These are phyloP conservation scores for Drosophila kanapiae DNA, from an alignment of 1,140 invertebrate species.

Conservation along the genomic window DNA sequence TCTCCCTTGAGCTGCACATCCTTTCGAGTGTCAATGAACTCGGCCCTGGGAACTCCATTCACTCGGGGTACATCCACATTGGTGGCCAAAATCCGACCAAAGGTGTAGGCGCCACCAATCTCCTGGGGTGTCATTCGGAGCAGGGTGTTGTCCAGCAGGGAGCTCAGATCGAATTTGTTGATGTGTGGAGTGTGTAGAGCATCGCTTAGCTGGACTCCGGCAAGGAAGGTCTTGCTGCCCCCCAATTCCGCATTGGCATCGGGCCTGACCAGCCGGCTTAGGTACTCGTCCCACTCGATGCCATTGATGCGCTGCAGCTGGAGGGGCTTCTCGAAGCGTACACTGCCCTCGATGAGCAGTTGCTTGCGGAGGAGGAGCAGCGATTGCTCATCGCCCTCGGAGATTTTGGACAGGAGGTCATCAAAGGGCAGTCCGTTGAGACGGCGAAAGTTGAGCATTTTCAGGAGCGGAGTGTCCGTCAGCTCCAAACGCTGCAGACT, in stretches of 20 bases:
- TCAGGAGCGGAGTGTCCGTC: slow-evolving; percentile 21
- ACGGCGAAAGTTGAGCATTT: slow-evolving; percentile 54
- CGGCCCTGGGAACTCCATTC: slow-evolving; percentile 43
- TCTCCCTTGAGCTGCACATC: slow-evolving; percentile 41
- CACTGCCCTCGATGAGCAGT: slow-evolving; percentile 72
- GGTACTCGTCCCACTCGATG: slow-evolving; percentile 57
- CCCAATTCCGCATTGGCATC: slow-evolving; percentile 51
- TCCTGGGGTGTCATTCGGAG: slow-evolving; percentile 65
- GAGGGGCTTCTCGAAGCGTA: slow-evolving; percentile 54
- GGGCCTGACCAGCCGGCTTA: slow-evolving; percentile 23
- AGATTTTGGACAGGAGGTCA: slow-evolving; percentile 51
- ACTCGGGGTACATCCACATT: slow-evolving; percentile 67
- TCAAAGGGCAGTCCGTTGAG: slow-evolving; percentile 69
- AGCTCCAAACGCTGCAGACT: slow-evolving; percentile 59
- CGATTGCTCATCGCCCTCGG: slow-evolving; percentile 2
- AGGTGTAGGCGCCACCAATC: slow-evolving; percentile 62
- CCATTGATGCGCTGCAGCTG: slow-evolving; percentile 57
- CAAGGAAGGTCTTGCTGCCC: slow-evolving; percentile 53
- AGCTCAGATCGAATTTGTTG: slow-evolving; percentile 50
- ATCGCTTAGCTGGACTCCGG: slow-evolving; percentile 51
- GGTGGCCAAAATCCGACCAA: slow-evolving; percentile 35
- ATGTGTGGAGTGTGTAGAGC: slow-evolving; percentile 38
- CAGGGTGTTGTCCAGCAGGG: slow-evolving; percentile 66
- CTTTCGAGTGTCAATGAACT: slow-evolving; percentile 51
- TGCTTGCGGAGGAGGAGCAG: slow-evolving; percentile 68